Percentiles rank a stretch among this genome's conserved stretches.
Evolutionary conservation across 2,888 invertebrate species (phyloP).

Genomic region (Crematogaster levior): DNA sequence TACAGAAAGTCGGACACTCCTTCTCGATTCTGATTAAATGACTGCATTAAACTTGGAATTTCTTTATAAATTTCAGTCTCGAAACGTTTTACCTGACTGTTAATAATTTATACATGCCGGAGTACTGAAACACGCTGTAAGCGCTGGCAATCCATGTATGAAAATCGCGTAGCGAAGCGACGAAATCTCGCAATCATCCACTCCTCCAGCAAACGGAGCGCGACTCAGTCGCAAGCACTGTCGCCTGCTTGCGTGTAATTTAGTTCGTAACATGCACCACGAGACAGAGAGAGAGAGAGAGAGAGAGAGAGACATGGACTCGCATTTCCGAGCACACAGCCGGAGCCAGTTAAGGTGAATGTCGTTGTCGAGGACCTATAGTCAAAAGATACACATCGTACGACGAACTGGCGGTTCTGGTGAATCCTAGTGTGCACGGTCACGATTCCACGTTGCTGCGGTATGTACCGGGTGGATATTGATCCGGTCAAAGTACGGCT

Average conservation of each 20-base stretch:
- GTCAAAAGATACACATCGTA: constrained; percentile 68
- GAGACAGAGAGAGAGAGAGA: not conserved
- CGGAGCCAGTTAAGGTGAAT: constrained; percentile 58
- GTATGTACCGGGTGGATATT: constrained; percentile 63
- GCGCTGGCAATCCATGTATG: not conserved
- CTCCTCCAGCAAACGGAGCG: not conserved
- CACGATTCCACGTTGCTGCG: constrained; percentile 61
- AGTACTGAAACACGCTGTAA: not conserved
- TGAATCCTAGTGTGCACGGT: constrained; percentile 64
- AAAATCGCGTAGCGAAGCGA: constrained; percentile 5
- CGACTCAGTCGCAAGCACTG: constrained; percentile 15
- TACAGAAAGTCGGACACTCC: not conserved
- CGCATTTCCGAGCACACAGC: not conserved
- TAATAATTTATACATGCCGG: constrained; percentile 35
- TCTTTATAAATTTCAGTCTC: not conserved
- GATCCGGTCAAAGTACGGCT: constrained; percentile 64
- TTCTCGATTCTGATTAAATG: not conserved
- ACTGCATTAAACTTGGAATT: constrained; percentile 17
- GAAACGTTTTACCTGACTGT: constrained; percentile 14
- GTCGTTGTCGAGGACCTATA: constrained; percentile 66
- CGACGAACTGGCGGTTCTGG: constrained; percentile 29
- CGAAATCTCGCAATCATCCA: constrained; percentile 41
- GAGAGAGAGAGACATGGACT: not conserved
- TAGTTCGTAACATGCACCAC: constrained; percentile 20
- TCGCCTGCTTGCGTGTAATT: constrained; percentile 34